Evolutionary conservation across 1,140 invertebrate species (phyloP), one percentile per base, ranked within the genome.

Genomic region (Dryas iulia): DNA sequence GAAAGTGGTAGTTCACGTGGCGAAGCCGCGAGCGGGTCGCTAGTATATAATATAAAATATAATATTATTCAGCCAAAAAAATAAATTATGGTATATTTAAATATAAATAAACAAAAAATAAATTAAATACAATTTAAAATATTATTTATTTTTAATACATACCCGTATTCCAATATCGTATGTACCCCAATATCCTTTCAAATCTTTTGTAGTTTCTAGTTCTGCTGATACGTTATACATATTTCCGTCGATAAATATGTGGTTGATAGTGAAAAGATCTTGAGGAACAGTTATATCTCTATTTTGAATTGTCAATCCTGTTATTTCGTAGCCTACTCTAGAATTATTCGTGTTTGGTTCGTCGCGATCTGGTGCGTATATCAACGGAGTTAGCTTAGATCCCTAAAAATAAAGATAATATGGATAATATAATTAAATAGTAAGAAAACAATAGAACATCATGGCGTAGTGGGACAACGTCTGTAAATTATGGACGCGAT

Each of bases 111-210:
- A n/a, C n/a, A n/a, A n/a, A n/a, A n/a, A n/a, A n/a, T n/a, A n/a
- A n/a, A n/a, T n/a, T n/a, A n/a, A n/a, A n/a, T n/a, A n/a, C n/a
- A n/a, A n/a, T n/a, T n/a, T n/a, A n/a, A n/a, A n/a, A n/a, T n/a
- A n/a, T n/a, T n/a, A n/a, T n/a, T n/a, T n/a, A 28, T 28, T 28
- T 28, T 47, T 52, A 53, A 25, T 56, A 79, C 83, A 85, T 76
- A 93, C 93, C 71, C 73, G 66, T 31, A 94, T 86, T 53, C 78
- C 74, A 25, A 93, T 80, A 12, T 70, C 76, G 66, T 92, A 93
- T 10, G 82, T 88, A 23, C 94, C 94, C 89, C 93, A 94, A 69
- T 86, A 93, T 5, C 90, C 90, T 74, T 80, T 90, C 10, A 94
- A 76, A 52, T 86, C 73, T 60, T 83, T 79, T 1, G 73, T 67